Percentiles rank a stretch among this genome's conserved stretches.
Conservation (phyloP, 2,888 invertebrate species). For the Ceriagrion tenellum region DNA sequence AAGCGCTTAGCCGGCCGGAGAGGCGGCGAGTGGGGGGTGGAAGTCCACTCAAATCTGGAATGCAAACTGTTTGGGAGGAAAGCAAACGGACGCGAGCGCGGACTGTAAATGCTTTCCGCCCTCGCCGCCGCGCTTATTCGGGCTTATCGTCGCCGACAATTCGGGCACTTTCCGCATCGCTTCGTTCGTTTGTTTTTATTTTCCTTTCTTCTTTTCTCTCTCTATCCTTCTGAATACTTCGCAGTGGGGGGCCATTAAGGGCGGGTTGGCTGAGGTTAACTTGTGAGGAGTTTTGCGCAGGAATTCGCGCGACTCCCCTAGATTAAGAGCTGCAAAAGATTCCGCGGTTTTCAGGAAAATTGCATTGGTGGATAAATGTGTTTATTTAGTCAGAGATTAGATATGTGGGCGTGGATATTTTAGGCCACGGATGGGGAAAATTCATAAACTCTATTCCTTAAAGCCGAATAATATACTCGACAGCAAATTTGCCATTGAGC, state of each 20-base stretch:
- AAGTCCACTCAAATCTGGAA: conserved; percentile 47
- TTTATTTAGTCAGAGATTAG: background rate
- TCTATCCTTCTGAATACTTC: background rate
- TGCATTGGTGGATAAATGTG: background rate
- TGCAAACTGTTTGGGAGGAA: conserved; percentile 36
- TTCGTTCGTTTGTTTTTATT: background rate
- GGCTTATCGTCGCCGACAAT: background rate
- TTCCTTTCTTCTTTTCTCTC: background rate
- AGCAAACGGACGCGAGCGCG: conserved; percentile 30
- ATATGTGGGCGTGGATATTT: background rate
- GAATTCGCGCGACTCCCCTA: background rate
- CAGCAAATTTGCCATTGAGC: no score
- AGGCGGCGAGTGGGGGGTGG: background rate
- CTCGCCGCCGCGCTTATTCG: background rate
- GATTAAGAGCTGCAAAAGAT: background rate
- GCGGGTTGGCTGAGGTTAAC: background rate
- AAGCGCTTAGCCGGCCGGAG: background rate
- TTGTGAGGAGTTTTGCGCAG: background rate
- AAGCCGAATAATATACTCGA: no score
- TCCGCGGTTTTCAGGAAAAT: background rate
- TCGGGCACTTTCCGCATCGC: background rate
- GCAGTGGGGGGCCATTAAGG: background rate
- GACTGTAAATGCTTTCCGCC: conserved; percentile 34
- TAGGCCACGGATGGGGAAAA: no score
- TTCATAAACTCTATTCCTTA: no score